Conservation (phyloP, 2,113 vertebrate species). For the Amblyornis subalaris region DNA sequence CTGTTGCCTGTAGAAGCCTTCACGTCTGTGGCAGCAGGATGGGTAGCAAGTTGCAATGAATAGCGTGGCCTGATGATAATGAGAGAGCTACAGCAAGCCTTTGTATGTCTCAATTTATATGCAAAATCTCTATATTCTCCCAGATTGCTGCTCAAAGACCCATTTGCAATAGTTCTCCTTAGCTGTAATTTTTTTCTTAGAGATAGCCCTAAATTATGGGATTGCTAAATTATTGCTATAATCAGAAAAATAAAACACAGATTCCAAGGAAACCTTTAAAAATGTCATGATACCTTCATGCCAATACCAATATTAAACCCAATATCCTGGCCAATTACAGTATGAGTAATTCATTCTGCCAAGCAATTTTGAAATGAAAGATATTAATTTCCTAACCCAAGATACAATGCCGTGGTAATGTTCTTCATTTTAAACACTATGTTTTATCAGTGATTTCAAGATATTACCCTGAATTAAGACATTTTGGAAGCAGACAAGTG, state of each 20-base stretch:
- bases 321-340: neutral
- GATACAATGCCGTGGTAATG: neutral
- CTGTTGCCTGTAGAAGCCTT: neutral
- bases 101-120: neutral
- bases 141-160: neutral
- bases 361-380: neutral
- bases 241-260: neutral
- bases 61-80: neutral
- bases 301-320: neutral
- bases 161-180: neutral
- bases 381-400: neutral
- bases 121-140: neutral
- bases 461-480: neutral
- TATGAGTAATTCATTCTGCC: neutral
- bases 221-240: neutral
- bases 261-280: neutral
- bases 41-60: neutral
- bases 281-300: neutral
- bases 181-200: neutral
- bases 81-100: neutral
- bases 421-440: neutral
- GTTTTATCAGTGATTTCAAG: neutral
- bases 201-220: neutral
- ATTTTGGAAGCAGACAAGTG: neutral
- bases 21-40: neutral